Evolutionary conservation across 2,797 vertebrate genomes (phyloP), one percentile per base, ranked within the genome.

Genomic region (Borostomias antarcticus): DNA sequence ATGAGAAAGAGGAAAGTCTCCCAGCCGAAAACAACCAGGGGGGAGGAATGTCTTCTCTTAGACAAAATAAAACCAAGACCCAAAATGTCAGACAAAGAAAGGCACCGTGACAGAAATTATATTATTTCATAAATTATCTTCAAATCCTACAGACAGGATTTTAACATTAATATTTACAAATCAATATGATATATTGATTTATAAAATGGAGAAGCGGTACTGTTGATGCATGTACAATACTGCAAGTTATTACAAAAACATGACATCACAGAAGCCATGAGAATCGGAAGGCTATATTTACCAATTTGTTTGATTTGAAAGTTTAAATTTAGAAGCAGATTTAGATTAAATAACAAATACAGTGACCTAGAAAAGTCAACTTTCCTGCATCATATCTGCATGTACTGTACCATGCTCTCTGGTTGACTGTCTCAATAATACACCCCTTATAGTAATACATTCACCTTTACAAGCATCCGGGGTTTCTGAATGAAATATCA

Each of bases 241-340:
- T 6, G 32, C 63, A 65, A 50, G 33, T 52, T 64, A 69, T 79
- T n/a, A 87, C 76, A 77, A 59, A 85, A 83, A 63, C 62, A 74
- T 77, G 85, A 89, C 81, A 84, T 72, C 72, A 74, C 64, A 21
- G 62, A 73, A 79, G 78, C 73, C 87, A 88, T 92, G 89, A 89
- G 91, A 92, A 89, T 82, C 73, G 9, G 64, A 82, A 82, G 61
- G 66, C 29, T 58, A 78, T 80, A 82, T 82, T 91, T 89, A 85
- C 83, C 86, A 85, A 91, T 90, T 80, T 82, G 84, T 90, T 93
- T 92, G 79, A 90, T 92, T 88, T 68, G 37, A 90, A 85, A 82
- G 89, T 89, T 90, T 89, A 89, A 89, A 91, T 89, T 86, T 92
- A 91, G 90, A 62, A 72, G 59, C 77, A 74, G 82, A 85, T 91